phyloP scores from a whole-genome alignment of 1,140 invertebrate genomes.

The Ruditapes philippinarum region DNA sequence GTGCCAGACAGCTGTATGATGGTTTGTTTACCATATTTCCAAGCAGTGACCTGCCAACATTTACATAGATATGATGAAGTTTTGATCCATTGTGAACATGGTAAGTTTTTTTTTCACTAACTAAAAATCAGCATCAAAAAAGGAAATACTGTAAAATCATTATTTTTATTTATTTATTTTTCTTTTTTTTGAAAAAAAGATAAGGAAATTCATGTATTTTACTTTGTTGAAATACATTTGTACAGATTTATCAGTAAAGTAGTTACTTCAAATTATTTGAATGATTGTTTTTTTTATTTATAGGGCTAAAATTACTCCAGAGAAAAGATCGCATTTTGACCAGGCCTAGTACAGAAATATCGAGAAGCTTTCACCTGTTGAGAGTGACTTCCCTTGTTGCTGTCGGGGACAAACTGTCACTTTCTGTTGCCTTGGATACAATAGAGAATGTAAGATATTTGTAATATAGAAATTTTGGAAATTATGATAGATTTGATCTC shows the following conservation, averaged over 20 bases:
- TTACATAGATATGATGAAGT: constrained; percentile 8
- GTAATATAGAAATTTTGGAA: too few species aligned
- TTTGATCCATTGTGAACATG: not conserved
- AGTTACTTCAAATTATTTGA: too few species aligned
- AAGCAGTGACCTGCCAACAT: not conserved
- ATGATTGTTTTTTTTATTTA: too few species aligned
- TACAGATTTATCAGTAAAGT: too few species aligned
- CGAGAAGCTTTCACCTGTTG: not conserved
- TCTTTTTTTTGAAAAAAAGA: too few species aligned
- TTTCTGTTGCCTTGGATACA: constrained; percentile 15
- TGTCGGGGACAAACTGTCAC: constrained; percentile 20
- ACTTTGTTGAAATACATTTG: too few species aligned
- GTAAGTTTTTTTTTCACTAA: not conserved
- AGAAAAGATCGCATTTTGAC: constrained; percentile 29
- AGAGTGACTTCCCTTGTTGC: constrained; percentile 45
- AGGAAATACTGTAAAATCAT: too few species aligned
- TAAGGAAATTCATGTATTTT: too few species aligned
- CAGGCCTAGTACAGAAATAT: not conserved
- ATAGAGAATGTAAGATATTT: constrained; percentile 33
- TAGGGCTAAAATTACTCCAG: constrained; percentile 23
- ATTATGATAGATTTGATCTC: too few species aligned
- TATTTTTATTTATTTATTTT: too few species aligned
- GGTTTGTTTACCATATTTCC: constrained; percentile 17
- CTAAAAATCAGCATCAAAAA: too few species aligned
- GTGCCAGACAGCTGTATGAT: not conserved